phyloP scores from a whole-genome alignment of 2,113 vertebrate species.

The Clarias magur region DNA sequence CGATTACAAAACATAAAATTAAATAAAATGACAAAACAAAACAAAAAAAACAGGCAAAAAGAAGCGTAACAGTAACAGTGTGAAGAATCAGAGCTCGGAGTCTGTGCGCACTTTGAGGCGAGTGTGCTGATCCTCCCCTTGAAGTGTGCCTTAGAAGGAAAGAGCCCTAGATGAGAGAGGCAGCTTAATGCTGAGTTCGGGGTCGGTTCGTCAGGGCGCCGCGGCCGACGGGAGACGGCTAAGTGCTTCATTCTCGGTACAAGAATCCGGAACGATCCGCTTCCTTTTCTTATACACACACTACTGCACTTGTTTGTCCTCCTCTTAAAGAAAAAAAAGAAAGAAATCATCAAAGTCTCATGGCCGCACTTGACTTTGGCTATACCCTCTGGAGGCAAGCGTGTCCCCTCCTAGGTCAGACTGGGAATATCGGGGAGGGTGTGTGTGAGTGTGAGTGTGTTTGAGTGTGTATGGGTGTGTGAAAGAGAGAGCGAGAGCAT shows the following conservation, averaged over 20 bases:
- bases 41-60: slow-evolving; percentile 2
- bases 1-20: slow-evolving; percentile 63
- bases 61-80: slow-evolving; percentile 90
- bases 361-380: slow-evolving; percentile 78
- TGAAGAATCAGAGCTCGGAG: slow-evolving; percentile 74
- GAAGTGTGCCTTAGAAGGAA: slow-evolving; percentile 36
- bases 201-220: slow-evolving; percentile 86
- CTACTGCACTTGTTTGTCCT: slow-evolving; percentile 65
- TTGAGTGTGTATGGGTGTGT: not conserved
- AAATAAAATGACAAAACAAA: slow-evolving; percentile 48
- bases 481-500: not conserved
- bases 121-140: slow-evolving; percentile 30
- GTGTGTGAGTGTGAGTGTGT: not conserved
- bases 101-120: slow-evolving; percentile 82
- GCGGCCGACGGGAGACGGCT: slow-evolving; percentile 89
- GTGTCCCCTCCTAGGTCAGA: slow-evolving; percentile 68
- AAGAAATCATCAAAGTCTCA: slow-evolving; percentile 51
- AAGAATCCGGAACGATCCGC: slow-evolving; percentile 81
- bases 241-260: slow-evolving; percentile 89
- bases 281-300: slow-evolving; percentile 75
- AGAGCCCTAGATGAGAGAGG: slow-evolving; percentile 37
- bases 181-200: slow-evolving; percentile 63
- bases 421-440: slow-evolving; percentile 62
- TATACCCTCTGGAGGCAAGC: slow-evolving; percentile 60
- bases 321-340: slow-evolving; percentile 40